These are phyloP conservation scores for Siniperca scherzeri DNA, from an alignment of 2,797 vertebrate genomes.

Conservation along the genomic window DNA sequence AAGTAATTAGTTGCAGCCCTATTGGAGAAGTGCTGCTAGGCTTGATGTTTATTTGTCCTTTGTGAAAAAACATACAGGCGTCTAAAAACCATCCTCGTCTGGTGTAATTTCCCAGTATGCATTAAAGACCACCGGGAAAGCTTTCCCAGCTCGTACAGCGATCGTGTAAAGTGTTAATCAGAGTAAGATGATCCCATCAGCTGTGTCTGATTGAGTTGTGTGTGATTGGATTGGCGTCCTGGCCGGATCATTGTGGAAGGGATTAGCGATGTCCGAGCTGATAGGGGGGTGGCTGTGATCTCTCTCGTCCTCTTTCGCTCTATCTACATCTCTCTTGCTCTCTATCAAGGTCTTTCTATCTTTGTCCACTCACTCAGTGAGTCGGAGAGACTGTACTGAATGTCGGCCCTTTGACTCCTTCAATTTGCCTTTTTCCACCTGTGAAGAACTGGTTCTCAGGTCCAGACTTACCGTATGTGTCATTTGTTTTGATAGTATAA, in stretches of 20 bases:
- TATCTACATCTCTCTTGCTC: not conserved
- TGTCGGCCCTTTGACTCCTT: not conserved
- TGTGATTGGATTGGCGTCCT: constrained; percentile 59
- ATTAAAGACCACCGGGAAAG: constrained; percentile 28
- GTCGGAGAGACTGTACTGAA: not conserved
- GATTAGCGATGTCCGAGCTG: constrained; percentile 64
- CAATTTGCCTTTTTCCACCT: not conserved
- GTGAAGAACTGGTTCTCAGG: not conserved
- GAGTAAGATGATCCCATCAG: constrained; percentile 54
- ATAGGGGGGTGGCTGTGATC: constrained; percentile 36
- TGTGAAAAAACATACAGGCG: not conserved
- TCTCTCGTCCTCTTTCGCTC: not conserved
- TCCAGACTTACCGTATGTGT: not conserved
- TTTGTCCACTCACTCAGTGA: not conserved
- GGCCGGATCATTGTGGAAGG: constrained; percentile 38
- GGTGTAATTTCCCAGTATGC: constrained; percentile 52
- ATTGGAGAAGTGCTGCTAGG: not conserved
- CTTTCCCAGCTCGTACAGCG: not conserved
- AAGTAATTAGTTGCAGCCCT: too few relatives aligned
- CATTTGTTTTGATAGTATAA: not conserved
- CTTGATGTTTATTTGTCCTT: not conserved
- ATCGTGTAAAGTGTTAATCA: constrained; percentile 37
- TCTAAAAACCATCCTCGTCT: not conserved
- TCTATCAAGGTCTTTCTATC: constrained; percentile 5
- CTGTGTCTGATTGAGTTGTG: constrained; percentile 49